These are phyloP conservation scores for Sylvilagus bachmani DNA, from an alignment of 2,113 vertebrate genomes.

Conservation along the genomic window DNA sequence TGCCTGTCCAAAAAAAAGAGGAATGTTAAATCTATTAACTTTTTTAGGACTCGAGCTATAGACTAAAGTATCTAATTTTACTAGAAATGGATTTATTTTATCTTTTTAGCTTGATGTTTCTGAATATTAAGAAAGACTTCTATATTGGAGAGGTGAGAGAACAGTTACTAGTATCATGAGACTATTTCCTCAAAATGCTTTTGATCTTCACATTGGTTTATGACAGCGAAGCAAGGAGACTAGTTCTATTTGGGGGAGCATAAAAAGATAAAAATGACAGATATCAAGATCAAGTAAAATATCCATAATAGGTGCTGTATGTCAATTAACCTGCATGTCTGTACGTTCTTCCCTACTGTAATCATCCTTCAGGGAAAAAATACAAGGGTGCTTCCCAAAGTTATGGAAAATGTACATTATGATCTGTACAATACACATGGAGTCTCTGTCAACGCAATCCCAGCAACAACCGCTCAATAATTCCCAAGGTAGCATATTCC, in stretches of 20 bases:
- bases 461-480: neutral
- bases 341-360: neutral
- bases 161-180: neutral
- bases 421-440: no score
- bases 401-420: no score
- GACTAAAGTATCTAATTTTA: conserved; percentile 37
- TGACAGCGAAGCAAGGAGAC: neutral
- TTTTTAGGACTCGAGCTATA: conserved; percentile 41
- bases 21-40: neutral
- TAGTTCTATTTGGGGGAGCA: neutral
- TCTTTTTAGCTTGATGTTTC: conserved; percentile 25
- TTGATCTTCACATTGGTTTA: conserved; percentile 5
- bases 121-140: conserved; percentile 36
- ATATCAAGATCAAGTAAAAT: neutral
- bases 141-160: neutral
- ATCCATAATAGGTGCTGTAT: neutral
- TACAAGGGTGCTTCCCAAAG: no score
- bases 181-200: conserved; percentile 28
- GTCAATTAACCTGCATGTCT: neutral
- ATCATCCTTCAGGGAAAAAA: neutral
- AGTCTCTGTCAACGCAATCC: no score
- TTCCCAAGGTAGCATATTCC: no score
- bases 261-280: neutral
- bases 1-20: no score
- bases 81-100: conserved; percentile 44